A percentile compares a stretch with the other conserved stretches of the same genome.
Evolutionary conservation across 1,140 invertebrate species (phyloP).

Genomic region (Lepidotrigona ventralis): DNA sequence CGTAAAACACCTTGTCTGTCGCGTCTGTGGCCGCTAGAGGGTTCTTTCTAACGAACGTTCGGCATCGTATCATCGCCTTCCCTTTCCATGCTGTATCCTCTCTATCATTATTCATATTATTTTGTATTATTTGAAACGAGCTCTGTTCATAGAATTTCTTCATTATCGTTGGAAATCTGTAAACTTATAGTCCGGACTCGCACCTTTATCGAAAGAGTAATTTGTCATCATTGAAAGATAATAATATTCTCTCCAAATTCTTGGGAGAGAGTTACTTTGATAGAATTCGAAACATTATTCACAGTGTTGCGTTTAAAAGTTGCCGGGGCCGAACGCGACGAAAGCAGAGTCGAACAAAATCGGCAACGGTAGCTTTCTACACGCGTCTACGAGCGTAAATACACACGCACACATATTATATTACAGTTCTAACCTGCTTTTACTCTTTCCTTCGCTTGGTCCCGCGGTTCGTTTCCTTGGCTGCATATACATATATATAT

Average conservation of each 20-base stretch:
- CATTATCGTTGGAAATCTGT: neutral
- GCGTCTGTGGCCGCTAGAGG: neutral
- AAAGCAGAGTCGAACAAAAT: neutral
- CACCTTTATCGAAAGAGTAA: too few species aligned
- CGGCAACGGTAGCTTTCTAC: slow-evolving; percentile 10
- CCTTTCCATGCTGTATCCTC: too few species aligned
- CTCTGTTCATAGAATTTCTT: too few species aligned
- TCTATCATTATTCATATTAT: too few species aligned
- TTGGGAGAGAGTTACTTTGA: neutral
- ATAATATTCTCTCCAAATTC: neutral
- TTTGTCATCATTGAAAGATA: too few species aligned
- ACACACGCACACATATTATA: slow-evolving; percentile 4
- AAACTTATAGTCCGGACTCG: neutral
- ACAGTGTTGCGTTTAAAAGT: too few species aligned
- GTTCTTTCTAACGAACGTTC: neutral
- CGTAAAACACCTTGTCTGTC: slow-evolving; percentile 8
- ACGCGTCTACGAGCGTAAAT: neutral
- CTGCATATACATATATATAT: neutral
- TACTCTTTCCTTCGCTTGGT: slow-evolving; percentile 10
- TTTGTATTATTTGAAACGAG: too few species aligned
- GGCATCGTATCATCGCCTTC: neutral
- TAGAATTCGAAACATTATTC: neutral
- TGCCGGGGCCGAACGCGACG: neutral
- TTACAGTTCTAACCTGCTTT: slow-evolving; percentile 32
- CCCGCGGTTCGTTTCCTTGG: neutral